phyloP scores from a whole-genome alignment of 2,113 vertebrate species.

The Garra rufa region DNA sequence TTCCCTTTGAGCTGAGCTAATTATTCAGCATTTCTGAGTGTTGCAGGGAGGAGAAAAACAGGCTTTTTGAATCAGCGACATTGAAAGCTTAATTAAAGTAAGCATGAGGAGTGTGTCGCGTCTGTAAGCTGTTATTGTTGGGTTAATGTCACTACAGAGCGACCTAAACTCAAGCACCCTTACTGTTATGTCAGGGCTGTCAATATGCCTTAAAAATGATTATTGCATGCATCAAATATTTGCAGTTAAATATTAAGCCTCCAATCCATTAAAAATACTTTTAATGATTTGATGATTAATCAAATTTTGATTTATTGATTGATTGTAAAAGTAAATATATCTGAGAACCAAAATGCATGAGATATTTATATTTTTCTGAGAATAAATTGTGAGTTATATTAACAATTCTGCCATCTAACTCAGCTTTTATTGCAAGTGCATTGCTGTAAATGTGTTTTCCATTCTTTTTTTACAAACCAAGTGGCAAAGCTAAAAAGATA shows the following conservation, averaged over 20 bases:
- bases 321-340: no score
- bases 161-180: background rate
- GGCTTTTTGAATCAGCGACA: slow-evolving; percentile 22
- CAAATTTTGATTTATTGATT: no score
- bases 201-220: background rate
- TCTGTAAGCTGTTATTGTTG: slow-evolving; percentile 6
- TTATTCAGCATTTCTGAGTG: slow-evolving; percentile 34
- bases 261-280: background rate
- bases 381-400: background rate
- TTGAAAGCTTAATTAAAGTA: slow-evolving; percentile 53
- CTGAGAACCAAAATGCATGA: no score
- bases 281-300: background rate
- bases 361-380: background rate
- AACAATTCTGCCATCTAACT: background rate
- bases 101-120: slow-evolving; percentile 6
- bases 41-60: slow-evolving; percentile 38
- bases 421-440: background rate
- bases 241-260: background rate
- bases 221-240: background rate
- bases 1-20: slow-evolving; percentile 45
- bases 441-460: background rate
- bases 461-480: background rate
- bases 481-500: background rate
- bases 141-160: background rate
- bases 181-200: slow-evolving; percentile 5